Evolutionary conservation across 2,797 vertebrate genomes (phyloP).

Genomic region (Aphelocoma californica): DNA sequence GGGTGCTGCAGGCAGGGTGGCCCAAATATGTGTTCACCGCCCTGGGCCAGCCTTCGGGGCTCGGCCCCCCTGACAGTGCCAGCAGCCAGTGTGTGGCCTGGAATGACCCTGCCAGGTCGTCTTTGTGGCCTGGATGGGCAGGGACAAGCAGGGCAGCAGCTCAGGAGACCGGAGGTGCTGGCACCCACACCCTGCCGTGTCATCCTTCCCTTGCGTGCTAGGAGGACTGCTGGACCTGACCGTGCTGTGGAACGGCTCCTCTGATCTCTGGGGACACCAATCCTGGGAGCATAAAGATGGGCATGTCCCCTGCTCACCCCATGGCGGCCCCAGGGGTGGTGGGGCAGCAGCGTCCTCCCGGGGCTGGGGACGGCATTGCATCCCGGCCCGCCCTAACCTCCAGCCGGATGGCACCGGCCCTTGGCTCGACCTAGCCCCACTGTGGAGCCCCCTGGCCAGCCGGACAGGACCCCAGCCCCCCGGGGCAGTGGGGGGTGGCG

Average conservation of each 20-base stretch:
- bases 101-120: background rate
- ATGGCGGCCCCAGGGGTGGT: rapidly evolving
- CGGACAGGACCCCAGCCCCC: background rate
- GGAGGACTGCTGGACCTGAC: background rate
- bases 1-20: background rate
- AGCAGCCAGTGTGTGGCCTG: background rate
- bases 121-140: background rate
- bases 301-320: background rate
- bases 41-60: background rate
- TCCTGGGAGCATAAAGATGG: background rate
- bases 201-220: background rate
- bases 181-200: background rate
- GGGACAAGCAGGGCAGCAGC: background rate
- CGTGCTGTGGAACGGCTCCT: background rate
- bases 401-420: rapidly evolving
- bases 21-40: background rate
- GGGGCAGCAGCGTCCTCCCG: background rate
- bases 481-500: background rate
- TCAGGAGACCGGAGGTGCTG: background rate
- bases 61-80: background rate
- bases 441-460: background rate
- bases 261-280: background rate
- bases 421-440: background rate
- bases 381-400: background rate
- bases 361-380: rapidly evolving